Evolutionary conservation across 2,888 invertebrate genomes (phyloP), one percentile per base, ranked within the genome.

Genomic region (Junonia oenone): DNA sequence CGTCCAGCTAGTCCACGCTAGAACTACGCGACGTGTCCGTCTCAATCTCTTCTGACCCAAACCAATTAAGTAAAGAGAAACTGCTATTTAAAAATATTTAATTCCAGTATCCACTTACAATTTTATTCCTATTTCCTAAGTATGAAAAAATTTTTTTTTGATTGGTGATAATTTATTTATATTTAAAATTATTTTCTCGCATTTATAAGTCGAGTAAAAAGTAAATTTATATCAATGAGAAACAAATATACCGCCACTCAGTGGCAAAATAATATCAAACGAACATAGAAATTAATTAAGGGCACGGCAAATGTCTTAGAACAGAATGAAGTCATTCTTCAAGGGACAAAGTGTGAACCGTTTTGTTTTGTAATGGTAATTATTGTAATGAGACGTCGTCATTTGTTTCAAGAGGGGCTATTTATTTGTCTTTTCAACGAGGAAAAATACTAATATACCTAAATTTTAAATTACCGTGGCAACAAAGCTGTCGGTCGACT

Each of bases 221-320:
- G 52, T 17, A 47, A 46, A 47, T 31, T 46, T 15, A 38, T 53
- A 37, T 15, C 6, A 45, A 46, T 40, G 15, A 38, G 19, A 38
- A 47, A 53, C 38, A 72, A 78, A 75, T 77, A 68, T 73, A 68
- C 67, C 59, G 63, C 63, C 61, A 71, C 61, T 68, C 66, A 65
- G 66, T 65, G 66, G 57, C 61, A 51, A 54, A 58, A 58, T 54
- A 46, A 47, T 46, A 45, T 45, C 35, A 45, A 69, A 68, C 71
- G 67, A 78, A 76, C 71, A 75, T 73, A 75, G 70, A 78, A 76
- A 79, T 77, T 77, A 80, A 81, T 82, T 78, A 75, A 66, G 68
- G 56, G 57, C 65, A 68, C 66, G 72, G 72, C 74, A 76, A 81
- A 81, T 78, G 11, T 74, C 76, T 68, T 63, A 63, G 66, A 76